A percentile compares a stretch with the other conserved stretches of the same genome.
These are phyloP conservation scores for Alviniconcha marisindica DNA, from an alignment of 1,140 invertebrate species.

Conservation along the genomic window DNA sequence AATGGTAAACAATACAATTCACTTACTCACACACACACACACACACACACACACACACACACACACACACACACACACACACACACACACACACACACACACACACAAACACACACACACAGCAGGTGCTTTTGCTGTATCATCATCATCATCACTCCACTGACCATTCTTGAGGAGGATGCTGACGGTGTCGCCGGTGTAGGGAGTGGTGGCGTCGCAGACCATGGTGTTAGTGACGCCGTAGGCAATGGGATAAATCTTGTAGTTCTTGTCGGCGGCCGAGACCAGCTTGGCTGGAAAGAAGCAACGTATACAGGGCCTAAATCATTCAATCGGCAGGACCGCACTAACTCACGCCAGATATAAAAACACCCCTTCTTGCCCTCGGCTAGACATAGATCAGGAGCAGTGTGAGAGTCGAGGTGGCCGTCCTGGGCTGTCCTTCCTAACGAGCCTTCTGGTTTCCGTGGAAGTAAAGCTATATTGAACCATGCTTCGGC, in stretches of 20 bases:
- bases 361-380: too few species aligned
- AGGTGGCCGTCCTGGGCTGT: too few species aligned
- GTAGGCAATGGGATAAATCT: constrained; percentile 14
- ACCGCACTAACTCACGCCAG: too few species aligned
- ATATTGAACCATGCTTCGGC: too few species aligned
- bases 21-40: too few species aligned
- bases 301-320: neutral
- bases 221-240: neutral
- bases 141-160: too few species aligned
- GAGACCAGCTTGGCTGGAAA: neutral
- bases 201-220: neutral
- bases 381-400: too few species aligned
- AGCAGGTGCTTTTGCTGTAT: neutral
- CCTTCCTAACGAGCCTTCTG: too few species aligned
- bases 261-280: neutral
- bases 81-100: neutral
- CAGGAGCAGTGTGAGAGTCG: too few species aligned
- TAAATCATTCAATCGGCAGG: too few species aligned
- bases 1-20: too few species aligned
- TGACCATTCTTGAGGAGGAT: constrained; percentile 3
- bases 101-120: constrained; percentile 2
- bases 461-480: too few species aligned
- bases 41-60: neutral
- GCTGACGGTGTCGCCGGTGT: neutral
- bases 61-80: neutral